Evolutionary conservation across 1,140 invertebrate species (phyloP).

Genomic region (Trichogramma pretiosum): DNA sequence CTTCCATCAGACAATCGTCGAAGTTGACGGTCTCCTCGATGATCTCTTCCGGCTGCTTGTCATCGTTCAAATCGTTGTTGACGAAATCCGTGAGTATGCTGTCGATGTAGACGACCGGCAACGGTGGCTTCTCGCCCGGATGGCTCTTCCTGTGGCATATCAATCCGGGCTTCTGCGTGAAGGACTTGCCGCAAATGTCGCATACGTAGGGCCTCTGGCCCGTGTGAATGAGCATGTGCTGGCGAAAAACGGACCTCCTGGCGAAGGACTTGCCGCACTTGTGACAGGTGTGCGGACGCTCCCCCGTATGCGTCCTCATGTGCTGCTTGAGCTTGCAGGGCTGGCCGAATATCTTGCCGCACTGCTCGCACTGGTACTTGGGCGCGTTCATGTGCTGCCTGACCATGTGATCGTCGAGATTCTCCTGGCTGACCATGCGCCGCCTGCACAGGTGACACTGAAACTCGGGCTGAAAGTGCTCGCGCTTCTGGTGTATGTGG

Average conservation of each 20-base stretch:
- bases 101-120: slow-evolving; percentile 34
- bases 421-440: slow-evolving; percentile 32
- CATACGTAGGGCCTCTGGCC: slow-evolving; percentile 55
- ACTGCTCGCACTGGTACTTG: slow-evolving; percentile 56
- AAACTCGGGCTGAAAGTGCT: slow-evolving; percentile 34
- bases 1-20: too few species aligned
- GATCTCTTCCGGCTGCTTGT: too few species aligned
- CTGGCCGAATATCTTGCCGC: slow-evolving; percentile 58
- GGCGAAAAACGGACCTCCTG: slow-evolving; percentile 45
- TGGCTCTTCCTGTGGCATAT: slow-evolving; percentile 37
- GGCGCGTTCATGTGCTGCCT: slow-evolving; percentile 35
- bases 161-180: slow-evolving; percentile 40
- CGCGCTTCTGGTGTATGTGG: slow-evolving; percentile 33
- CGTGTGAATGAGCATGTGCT: slow-evolving; percentile 60
- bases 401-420: slow-evolving; percentile 33
- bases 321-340: slow-evolving; percentile 47
- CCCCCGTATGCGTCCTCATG: slow-evolving; percentile 59
- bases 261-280: slow-evolving; percentile 67
- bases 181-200: slow-evolving; percentile 41
- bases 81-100: slow-evolving; percentile 33
- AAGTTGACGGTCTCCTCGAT: too few species aligned
- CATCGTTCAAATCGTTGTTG: slow-evolving; percentile 32
- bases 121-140: slow-evolving; percentile 31
- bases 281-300: slow-evolving; percentile 64
- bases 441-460: slow-evolving; percentile 34